Evolutionary conservation across 2,797 vertebrate species (phyloP).

Genomic region (Gallinago solitaria): DNA sequence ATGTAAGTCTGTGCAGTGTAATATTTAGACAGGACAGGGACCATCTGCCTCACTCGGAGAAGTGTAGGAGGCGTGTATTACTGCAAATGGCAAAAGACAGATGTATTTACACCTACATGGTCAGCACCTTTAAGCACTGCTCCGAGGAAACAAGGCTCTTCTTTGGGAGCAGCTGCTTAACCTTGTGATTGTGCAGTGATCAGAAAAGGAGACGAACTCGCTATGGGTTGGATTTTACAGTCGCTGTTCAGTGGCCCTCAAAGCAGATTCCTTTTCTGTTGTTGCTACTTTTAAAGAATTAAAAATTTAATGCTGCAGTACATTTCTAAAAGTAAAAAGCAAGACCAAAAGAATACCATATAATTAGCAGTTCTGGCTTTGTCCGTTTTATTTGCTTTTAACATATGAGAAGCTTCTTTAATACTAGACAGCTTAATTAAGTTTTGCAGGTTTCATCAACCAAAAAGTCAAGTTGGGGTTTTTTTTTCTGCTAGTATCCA

Average conservation of each 20-base stretch:
- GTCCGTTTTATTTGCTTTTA: not conserved
- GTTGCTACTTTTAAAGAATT: not conserved
- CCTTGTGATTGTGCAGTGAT: conserved; percentile 63
- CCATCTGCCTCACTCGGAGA: conserved; percentile 85
- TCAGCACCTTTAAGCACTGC: conserved; percentile 85
- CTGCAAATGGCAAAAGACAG: conserved; percentile 82
- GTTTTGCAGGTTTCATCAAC: not conserved
- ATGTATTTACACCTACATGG: conserved; percentile 94
- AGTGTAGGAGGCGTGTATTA: conserved; percentile 72
- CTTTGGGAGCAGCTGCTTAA: conserved; percentile 85
- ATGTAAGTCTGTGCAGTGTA: conserved; percentile 74
- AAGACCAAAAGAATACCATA: not conserved
- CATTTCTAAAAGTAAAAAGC: not conserved
- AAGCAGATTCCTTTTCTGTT: not conserved
- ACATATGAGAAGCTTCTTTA: not conserved
- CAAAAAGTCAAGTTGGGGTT: not conserved
- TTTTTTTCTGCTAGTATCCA: not conserved
- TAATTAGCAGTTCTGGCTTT: not conserved
- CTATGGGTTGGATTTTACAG: not conserved
- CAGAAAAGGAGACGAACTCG: conserved; percentile 31
- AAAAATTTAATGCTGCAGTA: not conserved
- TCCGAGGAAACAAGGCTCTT: conserved; percentile 75
- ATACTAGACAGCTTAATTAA: not conserved
- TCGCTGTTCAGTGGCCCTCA: not conserved
- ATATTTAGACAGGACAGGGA: conserved; percentile 81